These are phyloP conservation scores for Bombyx mandarina DNA, from an alignment of 1,140 invertebrate species.

Conservation along the genomic window DNA sequence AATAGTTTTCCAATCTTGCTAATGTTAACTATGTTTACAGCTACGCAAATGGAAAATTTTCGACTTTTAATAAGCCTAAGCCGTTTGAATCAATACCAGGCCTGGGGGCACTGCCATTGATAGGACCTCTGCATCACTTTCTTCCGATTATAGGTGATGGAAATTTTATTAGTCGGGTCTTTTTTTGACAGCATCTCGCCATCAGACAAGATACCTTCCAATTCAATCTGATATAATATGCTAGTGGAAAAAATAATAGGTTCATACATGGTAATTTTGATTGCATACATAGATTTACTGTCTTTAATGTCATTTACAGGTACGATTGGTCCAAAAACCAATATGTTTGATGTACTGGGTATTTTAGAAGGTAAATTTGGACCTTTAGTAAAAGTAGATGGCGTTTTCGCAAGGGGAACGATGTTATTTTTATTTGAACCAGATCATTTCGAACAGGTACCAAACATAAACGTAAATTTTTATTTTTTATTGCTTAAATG, in stretches of 20 bases:
- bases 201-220: background rate
- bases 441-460: conserved; percentile 46
- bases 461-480: background rate
- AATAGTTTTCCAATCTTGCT: too few relatives aligned
- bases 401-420: conserved; percentile 30
- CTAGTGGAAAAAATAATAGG: too few relatives aligned
- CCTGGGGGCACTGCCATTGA: conserved; percentile 33
- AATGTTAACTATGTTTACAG: background rate
- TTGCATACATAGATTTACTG: background rate
- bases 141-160: conserved; percentile 27
- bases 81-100: conserved; percentile 45
- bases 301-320: conserved; percentile 20
- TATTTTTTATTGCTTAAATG: too few relatives aligned
- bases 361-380: conserved; percentile 35
- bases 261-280: background rate
- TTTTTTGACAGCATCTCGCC: background rate
- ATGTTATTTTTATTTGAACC: conserved; percentile 45
- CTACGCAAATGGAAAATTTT: conserved; percentile 1
- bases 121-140: conserved; percentile 47
- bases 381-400: conserved; percentile 36
- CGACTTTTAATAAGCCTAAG: conserved; percentile 13
- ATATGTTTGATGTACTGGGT: conserved; percentile 29
- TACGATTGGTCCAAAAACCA: conserved; percentile 28
- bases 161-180: background rate
- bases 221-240: background rate